Evolutionary conservation across 2,888 invertebrate species (phyloP).

Genomic region (Oscheius sp.): DNA sequence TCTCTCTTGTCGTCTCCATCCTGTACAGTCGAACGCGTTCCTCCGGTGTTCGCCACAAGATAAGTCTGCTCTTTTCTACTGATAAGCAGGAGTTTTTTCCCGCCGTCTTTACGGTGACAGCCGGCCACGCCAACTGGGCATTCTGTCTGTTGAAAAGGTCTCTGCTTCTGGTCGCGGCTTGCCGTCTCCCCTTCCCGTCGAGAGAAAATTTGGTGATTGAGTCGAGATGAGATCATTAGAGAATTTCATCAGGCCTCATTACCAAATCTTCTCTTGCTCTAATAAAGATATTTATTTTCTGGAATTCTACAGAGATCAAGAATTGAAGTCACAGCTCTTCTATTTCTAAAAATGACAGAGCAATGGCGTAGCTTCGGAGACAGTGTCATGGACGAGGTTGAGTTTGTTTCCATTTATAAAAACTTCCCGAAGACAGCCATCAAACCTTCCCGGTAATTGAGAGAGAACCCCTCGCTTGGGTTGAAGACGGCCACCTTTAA

Average conservation of each 20-base stretch:
- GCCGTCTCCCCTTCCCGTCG: not conserved
- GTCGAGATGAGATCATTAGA: slow-evolving; percentile 29
- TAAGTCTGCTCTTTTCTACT: not conserved
- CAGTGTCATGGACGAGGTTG: slow-evolving; percentile 26
- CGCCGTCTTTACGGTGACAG: slow-evolving; percentile 22
- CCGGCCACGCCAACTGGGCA: slow-evolving; percentile 21
- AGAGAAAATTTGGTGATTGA: slow-evolving; percentile 28
- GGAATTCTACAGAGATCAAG: not conserved
- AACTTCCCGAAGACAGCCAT: slow-evolving; percentile 23
- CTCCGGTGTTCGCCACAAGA: slow-evolving; percentile 1
- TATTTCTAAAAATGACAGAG: slow-evolving; percentile 20
- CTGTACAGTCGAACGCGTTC: not conserved
- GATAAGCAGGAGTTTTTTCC: slow-evolving; percentile 26
- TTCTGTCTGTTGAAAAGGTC: not conserved
- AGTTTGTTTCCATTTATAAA: slow-evolving; percentile 11
- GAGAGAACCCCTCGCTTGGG: not conserved
- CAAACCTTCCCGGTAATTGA: not conserved
- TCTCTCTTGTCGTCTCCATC: too few species aligned
- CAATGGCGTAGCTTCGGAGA: slow-evolving; percentile 6
- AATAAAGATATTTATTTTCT: not conserved
- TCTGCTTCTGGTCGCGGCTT: not conserved
- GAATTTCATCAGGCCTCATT: slow-evolving; percentile 33
- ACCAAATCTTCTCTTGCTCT: not conserved
- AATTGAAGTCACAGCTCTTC: not conserved
- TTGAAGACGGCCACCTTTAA: slow-evolving; percentile 4